Evolutionary conservation across 2,888 invertebrate species (phyloP).

Genomic region (Metellina segmentata): DNA sequence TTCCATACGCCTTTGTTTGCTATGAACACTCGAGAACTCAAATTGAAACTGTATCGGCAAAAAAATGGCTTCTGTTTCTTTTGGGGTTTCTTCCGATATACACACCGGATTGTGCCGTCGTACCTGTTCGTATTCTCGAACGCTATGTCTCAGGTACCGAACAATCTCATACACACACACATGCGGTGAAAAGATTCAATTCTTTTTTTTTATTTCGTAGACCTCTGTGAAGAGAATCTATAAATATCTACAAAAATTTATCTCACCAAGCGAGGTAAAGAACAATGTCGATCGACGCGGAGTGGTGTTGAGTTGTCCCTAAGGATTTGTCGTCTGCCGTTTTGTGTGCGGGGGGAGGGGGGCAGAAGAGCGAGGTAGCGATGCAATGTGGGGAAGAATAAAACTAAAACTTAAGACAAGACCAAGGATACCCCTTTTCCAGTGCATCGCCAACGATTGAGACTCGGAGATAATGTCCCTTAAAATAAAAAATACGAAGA

Average conservation of each 20-base stretch:
- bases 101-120: background rate
- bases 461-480: background rate
- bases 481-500: background rate
- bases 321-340: conserved; percentile 10
- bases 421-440: background rate
- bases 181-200: background rate
- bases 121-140: background rate
- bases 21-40: background rate
- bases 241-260: conserved; percentile 17
- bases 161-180: too few species aligned
- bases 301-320: conserved; percentile 30
- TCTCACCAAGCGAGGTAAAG: background rate
- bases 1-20: background rate
- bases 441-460: background rate
- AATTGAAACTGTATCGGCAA: background rate
- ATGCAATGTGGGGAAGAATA: background rate
- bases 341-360: too few species aligned
- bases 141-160: too few species aligned
- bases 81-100: background rate
- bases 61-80: background rate
- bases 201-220: background rate
- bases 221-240: conserved; percentile 9
- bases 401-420: conserved; percentile 13
- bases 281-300: background rate
- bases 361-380: background rate